phyloP scores from a whole-genome alignment of 1,140 invertebrate species.

The Littorina saxatilis region DNA sequence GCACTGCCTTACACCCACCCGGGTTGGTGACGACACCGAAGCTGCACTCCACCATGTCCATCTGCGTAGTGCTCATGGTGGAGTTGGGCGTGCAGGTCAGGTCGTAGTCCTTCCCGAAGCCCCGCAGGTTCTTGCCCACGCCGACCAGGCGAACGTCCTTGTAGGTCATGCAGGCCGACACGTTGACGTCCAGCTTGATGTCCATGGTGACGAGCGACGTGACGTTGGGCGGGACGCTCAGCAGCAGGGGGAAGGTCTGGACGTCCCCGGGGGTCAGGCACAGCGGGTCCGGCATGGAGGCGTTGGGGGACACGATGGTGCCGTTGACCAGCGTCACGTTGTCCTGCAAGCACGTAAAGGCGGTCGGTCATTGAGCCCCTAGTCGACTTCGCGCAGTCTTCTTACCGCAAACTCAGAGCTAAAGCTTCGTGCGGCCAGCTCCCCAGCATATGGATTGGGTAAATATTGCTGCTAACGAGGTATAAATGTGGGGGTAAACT shows the following conservation, averaged over 20 bases:
- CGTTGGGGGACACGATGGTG: constrained; percentile 42
- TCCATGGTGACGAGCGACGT: constrained; percentile 49
- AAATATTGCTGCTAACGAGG: too few species aligned
- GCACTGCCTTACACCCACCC: constrained; percentile 45
- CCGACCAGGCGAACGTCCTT: constrained; percentile 48
- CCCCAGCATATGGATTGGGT: too few species aligned
- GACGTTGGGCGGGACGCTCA: constrained; percentile 47
- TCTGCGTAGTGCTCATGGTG: constrained; percentile 53
- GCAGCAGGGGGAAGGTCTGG: constrained; percentile 41
- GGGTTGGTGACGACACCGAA: constrained; percentile 65
- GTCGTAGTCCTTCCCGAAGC: constrained; percentile 46
- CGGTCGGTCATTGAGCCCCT: too few species aligned
- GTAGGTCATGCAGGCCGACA: constrained; percentile 54
- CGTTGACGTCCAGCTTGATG: constrained; percentile 45
- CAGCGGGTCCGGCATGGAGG: constrained; percentile 31
- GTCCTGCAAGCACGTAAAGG: constrained; percentile 26
- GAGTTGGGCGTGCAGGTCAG: constrained; percentile 50
- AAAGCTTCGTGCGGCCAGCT: too few species aligned
- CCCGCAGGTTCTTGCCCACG: constrained; percentile 58
- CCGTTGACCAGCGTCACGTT: constrained; percentile 34
- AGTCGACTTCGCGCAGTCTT: not conserved
- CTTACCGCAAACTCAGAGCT: not conserved
- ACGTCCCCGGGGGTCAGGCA: constrained; percentile 44
- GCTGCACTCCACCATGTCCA: constrained; percentile 52
- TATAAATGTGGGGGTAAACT: too few species aligned